phyloP scores from a whole-genome alignment of 2,797 vertebrate genomes.

The Pristis pectinata region DNA sequence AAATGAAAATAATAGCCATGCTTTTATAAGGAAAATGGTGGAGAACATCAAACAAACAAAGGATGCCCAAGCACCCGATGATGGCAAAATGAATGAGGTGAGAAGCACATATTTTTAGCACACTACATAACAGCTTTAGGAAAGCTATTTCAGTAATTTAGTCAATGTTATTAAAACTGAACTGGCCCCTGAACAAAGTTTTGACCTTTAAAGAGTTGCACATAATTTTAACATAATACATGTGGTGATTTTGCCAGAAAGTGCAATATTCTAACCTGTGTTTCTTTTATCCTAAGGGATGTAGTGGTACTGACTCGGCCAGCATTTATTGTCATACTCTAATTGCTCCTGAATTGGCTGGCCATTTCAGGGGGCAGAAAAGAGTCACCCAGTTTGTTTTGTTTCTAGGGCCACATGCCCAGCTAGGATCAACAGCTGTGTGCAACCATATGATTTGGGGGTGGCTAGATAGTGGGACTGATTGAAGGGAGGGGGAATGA shows the following conservation, averaged over 20 bases:
- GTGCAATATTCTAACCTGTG: background rate
- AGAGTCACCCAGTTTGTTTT: too few species aligned
- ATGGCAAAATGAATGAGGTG: conserved; percentile 91
- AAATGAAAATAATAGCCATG: conserved; percentile 98
- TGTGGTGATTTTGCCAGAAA: background rate
- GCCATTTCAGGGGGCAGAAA: too few species aligned
- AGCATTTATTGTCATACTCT: too few species aligned
- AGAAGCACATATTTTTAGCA: conserved; percentile 42
- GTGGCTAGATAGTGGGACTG: too few species aligned
- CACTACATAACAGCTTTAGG: background rate
- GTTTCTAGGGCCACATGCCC: too few species aligned
- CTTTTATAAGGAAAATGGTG: conserved; percentile 95
- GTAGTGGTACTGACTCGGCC: too few species aligned
- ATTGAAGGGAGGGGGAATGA: too few species aligned
- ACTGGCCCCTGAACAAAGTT: background rate
- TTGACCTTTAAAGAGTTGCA: background rate
- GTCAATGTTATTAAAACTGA: background rate
- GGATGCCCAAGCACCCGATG: conserved; percentile 92
- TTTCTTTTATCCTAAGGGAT: background rate
- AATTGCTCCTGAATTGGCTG: too few species aligned
- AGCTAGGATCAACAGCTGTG: background rate
- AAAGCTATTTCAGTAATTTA: background rate
- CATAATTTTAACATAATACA: background rate
- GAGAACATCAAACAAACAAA: conserved; percentile 96
- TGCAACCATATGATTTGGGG: too few species aligned